Evolutionary conservation across 2,113 vertebrate genomes (phyloP).

Genomic region (Marcusenius ussheri): DNA sequence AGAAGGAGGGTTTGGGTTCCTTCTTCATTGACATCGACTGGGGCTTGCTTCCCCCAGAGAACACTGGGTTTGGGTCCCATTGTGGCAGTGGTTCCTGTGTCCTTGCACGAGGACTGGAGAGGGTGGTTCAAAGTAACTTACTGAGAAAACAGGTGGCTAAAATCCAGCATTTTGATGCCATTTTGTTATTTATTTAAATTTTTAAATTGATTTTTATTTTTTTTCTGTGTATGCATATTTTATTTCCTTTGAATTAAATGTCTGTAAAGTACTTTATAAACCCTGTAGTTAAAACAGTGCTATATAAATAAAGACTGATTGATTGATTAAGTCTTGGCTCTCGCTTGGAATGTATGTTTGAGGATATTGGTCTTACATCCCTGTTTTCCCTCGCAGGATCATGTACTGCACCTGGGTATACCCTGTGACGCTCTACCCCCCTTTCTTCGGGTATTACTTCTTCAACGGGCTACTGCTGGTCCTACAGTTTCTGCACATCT

Average conservation of each 20-base stretch:
- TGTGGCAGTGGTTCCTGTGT: not conserved
- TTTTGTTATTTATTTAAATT: not conserved
- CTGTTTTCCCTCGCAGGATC: slow-evolving; percentile 63
- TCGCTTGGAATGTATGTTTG: not conserved
- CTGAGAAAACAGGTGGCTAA: not conserved
- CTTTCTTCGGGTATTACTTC: slow-evolving; percentile 95
- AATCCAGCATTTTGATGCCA: not conserved
- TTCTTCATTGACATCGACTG: not conserved
- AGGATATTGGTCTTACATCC: not conserved
- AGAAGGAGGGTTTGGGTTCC: not conserved
- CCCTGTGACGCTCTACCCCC: slow-evolving; percentile 72
- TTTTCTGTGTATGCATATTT: not conserved
- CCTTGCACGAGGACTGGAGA: not conserved
- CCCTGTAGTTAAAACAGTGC: not conserved
- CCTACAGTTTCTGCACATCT: slow-evolving; percentile 81
- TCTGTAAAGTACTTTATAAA: not conserved
- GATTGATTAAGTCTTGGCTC: not conserved
- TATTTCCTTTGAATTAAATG: not conserved
- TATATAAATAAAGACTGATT: not conserved
- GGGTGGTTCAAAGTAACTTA: not conserved
- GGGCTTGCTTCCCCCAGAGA: not conserved
- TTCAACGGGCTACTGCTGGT: slow-evolving; percentile 81
- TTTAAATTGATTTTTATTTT: not conserved
- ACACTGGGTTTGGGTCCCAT: not conserved
- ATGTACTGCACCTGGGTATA: slow-evolving; percentile 83